phyloP scores from a whole-genome alignment of 2,797 vertebrate species.

The Trachops cirrhosus region DNA sequence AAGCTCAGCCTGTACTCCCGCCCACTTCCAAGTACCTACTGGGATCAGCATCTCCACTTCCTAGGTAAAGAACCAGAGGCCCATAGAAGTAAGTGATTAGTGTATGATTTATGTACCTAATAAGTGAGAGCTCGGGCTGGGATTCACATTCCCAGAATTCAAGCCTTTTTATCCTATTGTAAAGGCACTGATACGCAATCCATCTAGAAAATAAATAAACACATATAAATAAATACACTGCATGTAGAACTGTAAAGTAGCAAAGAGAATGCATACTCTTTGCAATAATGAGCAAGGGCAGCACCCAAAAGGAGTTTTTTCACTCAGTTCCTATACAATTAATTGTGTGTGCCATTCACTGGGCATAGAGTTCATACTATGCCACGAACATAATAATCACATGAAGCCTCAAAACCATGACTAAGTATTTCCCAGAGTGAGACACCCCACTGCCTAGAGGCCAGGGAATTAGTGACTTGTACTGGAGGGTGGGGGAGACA shows the following conservation, averaged over 20 bases:
- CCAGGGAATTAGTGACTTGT: neutral
- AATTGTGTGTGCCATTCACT: neutral
- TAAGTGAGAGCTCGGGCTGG: neutral
- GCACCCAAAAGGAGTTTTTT: neutral
- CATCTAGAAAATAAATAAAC: neutral
- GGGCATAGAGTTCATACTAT: neutral
- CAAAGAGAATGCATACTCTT: neutral
- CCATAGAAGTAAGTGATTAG: neutral
- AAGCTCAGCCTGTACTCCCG: neutral
- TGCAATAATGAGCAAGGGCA: neutral
- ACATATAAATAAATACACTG: neutral
- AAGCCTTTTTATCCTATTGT: neutral
- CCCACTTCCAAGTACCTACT: neutral
- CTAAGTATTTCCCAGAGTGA: neutral
- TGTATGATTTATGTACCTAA: neutral
- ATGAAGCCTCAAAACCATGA: constrained; percentile 7
- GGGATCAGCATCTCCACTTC: neutral
- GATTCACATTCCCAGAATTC: neutral
- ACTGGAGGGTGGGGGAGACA: neutral
- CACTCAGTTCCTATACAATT: neutral
- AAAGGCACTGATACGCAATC: neutral
- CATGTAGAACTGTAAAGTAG: neutral
- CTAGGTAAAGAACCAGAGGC: neutral
- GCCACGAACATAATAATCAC: neutral
- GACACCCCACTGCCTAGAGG: neutral